Percentiles rank a stretch among this genome's conserved stretches.
phyloP scores from a whole-genome alignment of 1,140 invertebrate species.

The Scaptodrosophila lebanonensis region DNA sequence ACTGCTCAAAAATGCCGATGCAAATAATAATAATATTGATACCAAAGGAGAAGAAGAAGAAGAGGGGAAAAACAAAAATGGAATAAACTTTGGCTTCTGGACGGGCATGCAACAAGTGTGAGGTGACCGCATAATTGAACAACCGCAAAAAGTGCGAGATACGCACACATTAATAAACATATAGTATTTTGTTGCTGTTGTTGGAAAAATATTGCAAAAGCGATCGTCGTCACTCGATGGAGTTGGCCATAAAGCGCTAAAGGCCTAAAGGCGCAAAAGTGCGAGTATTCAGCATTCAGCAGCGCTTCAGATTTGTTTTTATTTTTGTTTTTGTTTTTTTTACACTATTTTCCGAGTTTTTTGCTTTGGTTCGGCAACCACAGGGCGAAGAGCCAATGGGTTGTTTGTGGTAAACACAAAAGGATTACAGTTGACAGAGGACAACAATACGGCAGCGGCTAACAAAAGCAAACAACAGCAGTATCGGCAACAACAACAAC shows the following conservation, averaged over 20 bases:
- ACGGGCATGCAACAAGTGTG: slow-evolving; percentile 73
- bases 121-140: slow-evolving; percentile 65
- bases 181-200: slow-evolving; percentile 46
- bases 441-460: slow-evolving; percentile 25
- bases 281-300: too few relatives aligned
- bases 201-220: slow-evolving; percentile 67
- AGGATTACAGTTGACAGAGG: slow-evolving; percentile 71
- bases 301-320: not conserved
- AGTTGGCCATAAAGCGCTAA: slow-evolving; percentile 47
- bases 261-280: not conserved
- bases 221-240: slow-evolving; percentile 70
- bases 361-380: slow-evolving; percentile 37
- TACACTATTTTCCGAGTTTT: not conserved
- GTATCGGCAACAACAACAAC: slow-evolving; percentile 8
- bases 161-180: slow-evolving; percentile 56
- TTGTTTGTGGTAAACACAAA: slow-evolving; percentile 35
- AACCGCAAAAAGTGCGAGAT: slow-evolving; percentile 67
- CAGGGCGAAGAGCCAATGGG: too few relatives aligned
- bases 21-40: too few relatives aligned
- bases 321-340: slow-evolving; percentile 16
- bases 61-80: too few relatives aligned
- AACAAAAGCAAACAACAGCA: slow-evolving; percentile 53
- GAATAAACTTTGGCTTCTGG: too few relatives aligned
- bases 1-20: slow-evolving; percentile 1
- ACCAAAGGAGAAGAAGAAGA: too few relatives aligned